These are phyloP conservation scores for Heliconius hortense DNA, from an alignment of 2,888 invertebrate species.

Conservation along the genomic window DNA sequence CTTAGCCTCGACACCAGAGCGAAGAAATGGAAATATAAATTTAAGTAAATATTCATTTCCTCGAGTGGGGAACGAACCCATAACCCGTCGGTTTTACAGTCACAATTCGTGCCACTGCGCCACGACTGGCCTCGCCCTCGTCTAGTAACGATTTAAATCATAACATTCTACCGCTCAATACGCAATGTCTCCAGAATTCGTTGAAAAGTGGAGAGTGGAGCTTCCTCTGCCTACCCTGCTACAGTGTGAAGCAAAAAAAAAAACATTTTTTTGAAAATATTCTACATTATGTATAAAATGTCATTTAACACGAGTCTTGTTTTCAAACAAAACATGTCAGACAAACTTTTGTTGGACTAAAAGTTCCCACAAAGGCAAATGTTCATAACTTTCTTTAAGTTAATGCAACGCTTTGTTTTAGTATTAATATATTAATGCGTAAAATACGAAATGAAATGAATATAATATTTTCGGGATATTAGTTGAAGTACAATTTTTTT, in stretches of 20 bases:
- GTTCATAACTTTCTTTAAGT: slow-evolving; percentile 25
- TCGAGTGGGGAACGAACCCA: no score
- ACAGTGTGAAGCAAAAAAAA: no score
- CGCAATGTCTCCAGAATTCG: no score
- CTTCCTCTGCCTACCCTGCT: no score
- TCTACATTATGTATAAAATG: slow-evolving; percentile 23
- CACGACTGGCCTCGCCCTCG: no score
- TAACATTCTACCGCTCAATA: no score
- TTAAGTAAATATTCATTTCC: no score
- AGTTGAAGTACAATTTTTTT: not conserved
- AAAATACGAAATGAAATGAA: not conserved
- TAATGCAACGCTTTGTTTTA: slow-evolving; percentile 18
- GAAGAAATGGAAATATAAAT: not conserved
- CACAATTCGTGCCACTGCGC: no score
- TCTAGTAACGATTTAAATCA: no score
- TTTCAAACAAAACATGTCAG: slow-evolving; percentile 27
- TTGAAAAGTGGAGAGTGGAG: no score
- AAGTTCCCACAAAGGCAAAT: slow-evolving; percentile 35
- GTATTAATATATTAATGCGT: slow-evolving; percentile 6
- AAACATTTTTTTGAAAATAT: not conserved
- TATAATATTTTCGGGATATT: not conserved
- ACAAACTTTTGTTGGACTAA: slow-evolving; percentile 24
- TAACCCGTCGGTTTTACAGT: no score
- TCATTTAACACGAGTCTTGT: slow-evolving; percentile 23
- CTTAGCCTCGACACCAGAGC: no score